A percentile compares a stretch with the other conserved stretches of the same genome.
Evolutionary conservation across 2,797 vertebrate genomes (phyloP).

Genomic region (Paguma larvata): DNA sequence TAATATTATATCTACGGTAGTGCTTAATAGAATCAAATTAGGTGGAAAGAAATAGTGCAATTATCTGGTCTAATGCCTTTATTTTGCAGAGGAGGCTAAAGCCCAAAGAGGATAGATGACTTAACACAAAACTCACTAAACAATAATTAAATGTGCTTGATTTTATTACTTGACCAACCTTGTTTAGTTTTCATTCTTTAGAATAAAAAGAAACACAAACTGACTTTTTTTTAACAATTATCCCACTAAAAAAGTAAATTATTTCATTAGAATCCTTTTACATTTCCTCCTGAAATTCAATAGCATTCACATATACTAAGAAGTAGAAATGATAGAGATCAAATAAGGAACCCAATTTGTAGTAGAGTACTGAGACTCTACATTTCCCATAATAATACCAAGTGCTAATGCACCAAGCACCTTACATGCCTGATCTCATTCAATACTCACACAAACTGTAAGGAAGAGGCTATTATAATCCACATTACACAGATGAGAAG

Average conservation of each 20-base stretch:
- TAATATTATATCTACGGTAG: neutral
- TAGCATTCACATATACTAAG: neutral
- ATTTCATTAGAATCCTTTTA: conserved; percentile 47
- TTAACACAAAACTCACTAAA: conserved; percentile 29
- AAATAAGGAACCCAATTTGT: neutral
- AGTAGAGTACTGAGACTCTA: neutral
- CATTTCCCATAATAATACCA: neutral
- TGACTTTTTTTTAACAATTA: neutral
- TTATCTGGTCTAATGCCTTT: neutral
- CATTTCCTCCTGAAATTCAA: conserved; percentile 58
- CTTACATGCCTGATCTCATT: neutral
- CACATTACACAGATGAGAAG: conserved; percentile 22
- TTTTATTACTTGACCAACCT: neutral
- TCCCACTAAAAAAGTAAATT: conserved; percentile 2
- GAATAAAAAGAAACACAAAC: conserved; percentile 43
- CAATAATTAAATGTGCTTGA: neutral
- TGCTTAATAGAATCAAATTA: neutral
- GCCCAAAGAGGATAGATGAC: neutral
- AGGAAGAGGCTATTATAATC: neutral
- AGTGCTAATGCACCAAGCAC: neutral
- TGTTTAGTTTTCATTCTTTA: conserved; percentile 26
- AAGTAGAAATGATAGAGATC: neutral
- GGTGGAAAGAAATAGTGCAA: neutral
- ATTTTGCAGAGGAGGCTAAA: neutral
- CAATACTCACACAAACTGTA: neutral